A percentile compares a stretch with the other conserved stretches of the same genome.
Conservation (phyloP, 2,888 invertebrate genomes). For the Vesta saturnalis region DNA sequence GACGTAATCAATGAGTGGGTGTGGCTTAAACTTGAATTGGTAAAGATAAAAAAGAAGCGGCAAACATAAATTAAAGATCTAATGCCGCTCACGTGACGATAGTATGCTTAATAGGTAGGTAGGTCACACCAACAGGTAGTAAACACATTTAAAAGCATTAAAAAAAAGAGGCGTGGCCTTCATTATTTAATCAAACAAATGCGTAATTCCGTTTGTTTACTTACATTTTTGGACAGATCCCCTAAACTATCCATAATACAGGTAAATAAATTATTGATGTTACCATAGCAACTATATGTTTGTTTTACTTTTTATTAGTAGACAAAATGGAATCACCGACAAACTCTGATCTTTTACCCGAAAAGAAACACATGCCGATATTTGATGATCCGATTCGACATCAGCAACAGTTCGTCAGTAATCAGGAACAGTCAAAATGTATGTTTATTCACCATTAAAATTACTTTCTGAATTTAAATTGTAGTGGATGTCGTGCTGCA, state of each 20-base stretch:
- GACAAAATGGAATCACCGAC: constrained; percentile 8
- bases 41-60: neutral
- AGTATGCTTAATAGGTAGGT: neutral
- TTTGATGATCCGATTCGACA: neutral
- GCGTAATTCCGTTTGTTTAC: constrained; percentile 7
- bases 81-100: constrained; percentile 1
- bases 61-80: neutral
- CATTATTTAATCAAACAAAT: constrained; percentile 11
- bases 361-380: constrained; percentile 1
- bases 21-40: too few relatives aligned
- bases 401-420: neutral
- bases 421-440: neutral
- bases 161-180: neutral
- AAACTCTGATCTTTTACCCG: neutral
- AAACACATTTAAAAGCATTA: neutral
- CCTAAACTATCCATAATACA: too few relatives aligned
- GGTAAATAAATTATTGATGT: neutral
- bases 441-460: neutral
- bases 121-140: neutral
- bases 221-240: too few relatives aligned
- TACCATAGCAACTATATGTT: neutral
- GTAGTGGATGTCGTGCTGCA: neutral
- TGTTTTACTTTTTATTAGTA: neutral
- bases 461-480: neutral
- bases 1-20: too few relatives aligned